Evolutionary conservation across 1,140 invertebrate genomes (phyloP).

Genomic region (Kradibia gibbosae): DNA sequence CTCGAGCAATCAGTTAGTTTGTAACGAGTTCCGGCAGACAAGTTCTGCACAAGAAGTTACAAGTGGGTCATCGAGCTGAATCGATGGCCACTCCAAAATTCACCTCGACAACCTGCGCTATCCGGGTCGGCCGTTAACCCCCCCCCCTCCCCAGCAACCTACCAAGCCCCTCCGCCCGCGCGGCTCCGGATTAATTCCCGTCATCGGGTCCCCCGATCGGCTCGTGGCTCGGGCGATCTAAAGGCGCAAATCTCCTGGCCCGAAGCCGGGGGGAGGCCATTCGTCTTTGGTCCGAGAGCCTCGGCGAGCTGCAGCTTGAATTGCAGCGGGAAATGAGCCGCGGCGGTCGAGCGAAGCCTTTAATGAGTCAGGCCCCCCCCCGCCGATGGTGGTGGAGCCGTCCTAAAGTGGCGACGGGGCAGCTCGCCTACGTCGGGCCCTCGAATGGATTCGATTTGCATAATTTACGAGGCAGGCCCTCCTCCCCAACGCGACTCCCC

Average conservation of each 20-base stretch:
- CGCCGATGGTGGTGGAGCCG: too few species aligned
- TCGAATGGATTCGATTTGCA: constrained; percentile 43
- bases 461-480: constrained; percentile 36
- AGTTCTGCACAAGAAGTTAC: constrained; percentile 14
- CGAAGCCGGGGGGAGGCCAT: too few species aligned
- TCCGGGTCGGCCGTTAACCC: not conserved
- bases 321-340: not conserved
- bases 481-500: not conserved
- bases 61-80: constrained; percentile 36
- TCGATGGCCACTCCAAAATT: constrained; percentile 28
- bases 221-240: too few species aligned
- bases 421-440: too few species aligned
- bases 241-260: too few species aligned
- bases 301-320: too few species aligned
- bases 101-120: constrained; percentile 1
- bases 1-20: not conserved
- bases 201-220: too few species aligned
- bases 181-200: too few species aligned
- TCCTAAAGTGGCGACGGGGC: too few species aligned
- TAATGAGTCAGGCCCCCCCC: constrained; percentile 44
- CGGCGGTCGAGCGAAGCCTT: not conserved
- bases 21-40: constrained; percentile 26
- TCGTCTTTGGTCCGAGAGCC: too few species aligned
- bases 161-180: too few species aligned
- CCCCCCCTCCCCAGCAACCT: too few species aligned